Evolutionary conservation across 2,888 invertebrate species (phyloP), one percentile per base, ranked within the genome.

Genomic region (Eupeodes latifasciatus): DNA sequence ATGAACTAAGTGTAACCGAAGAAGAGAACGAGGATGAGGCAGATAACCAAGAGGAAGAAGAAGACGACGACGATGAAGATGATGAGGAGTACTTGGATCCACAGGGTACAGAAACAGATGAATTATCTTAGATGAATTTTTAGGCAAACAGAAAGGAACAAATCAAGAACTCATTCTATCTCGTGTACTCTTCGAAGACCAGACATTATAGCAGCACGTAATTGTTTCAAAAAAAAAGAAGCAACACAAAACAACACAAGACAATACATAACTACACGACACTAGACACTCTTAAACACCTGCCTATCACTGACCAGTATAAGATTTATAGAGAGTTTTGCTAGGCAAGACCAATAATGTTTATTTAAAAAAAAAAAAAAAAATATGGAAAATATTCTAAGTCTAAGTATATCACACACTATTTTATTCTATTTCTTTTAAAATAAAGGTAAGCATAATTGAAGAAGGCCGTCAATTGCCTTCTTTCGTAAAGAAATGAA

Each of bases 1-100:
- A 89, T 51, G 89, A 89, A 76, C 59, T 88, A 75, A 88, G 88
- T 62, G 71, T 88, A n/a, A 78, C 88, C 36, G 88, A 88, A 55
- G 85, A 88, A 44, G 88, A 88, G 47, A 76, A 84, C 53, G 87
- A 87, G n/a, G 66, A 83, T 49, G 75, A 75, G 5, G 66, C 47
- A 5, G 81, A 80, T 16, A 71, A 71, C 5, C 40, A 6, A 62
- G 72, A 69, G 7, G 84, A 55, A 16, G 57, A 80, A 1, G 72
- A 74, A 34, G 66, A 84, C 0, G 72, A 74, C 16, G 66, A 84
- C 0, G 71, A 85, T 6, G 80, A 76, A 12, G 76, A 85, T 9
- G 78, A 86, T 4, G 80, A 83, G 7, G 77, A 71, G 19, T 85
- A 78, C 53, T 69, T 36, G 44, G 88, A 84, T 55, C 59, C 74